These are phyloP conservation scores for Protosalanx chinensis DNA, from an alignment of 2,797 vertebrate genomes.

Conservation along the genomic window DNA sequence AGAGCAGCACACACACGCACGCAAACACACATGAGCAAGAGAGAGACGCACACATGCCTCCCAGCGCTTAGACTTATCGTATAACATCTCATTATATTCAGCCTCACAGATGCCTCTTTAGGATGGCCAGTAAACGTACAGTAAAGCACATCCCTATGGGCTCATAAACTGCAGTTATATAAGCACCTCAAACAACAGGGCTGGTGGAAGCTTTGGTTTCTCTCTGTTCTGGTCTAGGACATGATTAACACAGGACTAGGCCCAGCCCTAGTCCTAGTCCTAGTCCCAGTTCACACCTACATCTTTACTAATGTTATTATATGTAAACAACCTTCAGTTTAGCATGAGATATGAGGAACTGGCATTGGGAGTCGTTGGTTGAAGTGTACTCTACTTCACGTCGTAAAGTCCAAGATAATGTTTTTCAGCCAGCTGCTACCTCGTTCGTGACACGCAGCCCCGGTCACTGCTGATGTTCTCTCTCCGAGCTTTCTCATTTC, in stretches of 20 bases:
- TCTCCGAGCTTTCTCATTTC: slow-evolving; percentile 14
- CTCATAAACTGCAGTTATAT: slow-evolving; percentile 46
- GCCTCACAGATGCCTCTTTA: slow-evolving; percentile 51
- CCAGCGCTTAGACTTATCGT: slow-evolving; percentile 17
- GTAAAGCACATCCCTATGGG: slow-evolving; percentile 25
- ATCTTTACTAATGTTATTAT: no score
- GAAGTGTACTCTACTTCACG: no score
- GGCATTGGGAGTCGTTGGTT: no score
- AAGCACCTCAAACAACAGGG: background rate
- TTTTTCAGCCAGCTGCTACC: no score
- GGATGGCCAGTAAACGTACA: slow-evolving; percentile 40
- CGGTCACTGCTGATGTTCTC: background rate
- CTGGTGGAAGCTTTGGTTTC: slow-evolving; percentile 20
- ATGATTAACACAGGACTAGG: slow-evolving; percentile 19
- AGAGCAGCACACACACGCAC: background rate
- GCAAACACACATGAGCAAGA: background rate
- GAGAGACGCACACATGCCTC: slow-evolving; percentile 3
- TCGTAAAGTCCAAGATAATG: no score
- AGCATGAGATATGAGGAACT: no score
- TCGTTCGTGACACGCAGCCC: slow-evolving; percentile 3
- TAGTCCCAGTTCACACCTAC: no score
- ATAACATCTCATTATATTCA: slow-evolving; percentile 53
- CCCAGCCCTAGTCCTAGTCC: no score
- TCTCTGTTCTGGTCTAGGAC: slow-evolving; percentile 45
- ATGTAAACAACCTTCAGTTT: no score